These are phyloP conservation scores for Sinocyclocheilus anophthalmus DNA, from an alignment of 2,113 vertebrate species.

Conservation along the genomic window DNA sequence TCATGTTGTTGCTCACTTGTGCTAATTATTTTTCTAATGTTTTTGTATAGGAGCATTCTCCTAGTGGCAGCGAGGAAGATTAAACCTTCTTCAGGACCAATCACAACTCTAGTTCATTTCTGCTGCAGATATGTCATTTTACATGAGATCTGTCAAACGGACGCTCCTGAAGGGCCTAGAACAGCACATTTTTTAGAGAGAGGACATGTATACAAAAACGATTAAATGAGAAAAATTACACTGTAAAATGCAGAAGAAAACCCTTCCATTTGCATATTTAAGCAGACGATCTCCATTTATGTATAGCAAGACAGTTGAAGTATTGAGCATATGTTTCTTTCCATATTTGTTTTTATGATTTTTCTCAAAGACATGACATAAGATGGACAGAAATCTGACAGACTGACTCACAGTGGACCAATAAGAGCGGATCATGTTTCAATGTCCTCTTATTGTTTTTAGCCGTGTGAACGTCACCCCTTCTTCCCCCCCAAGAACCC, in stretches of 20 bases:
- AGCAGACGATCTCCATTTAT: slow-evolving; percentile 71
- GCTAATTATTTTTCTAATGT: neutral
- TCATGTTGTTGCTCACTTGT: neutral
- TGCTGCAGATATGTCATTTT: slow-evolving; percentile 63
- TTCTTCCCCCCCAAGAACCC: slow-evolving; percentile 32
- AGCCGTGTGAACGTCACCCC: slow-evolving; percentile 38
- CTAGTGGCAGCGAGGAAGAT: slow-evolving; percentile 90
- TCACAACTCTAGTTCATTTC: slow-evolving; percentile 46
- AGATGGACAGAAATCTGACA: slow-evolving; percentile 67
- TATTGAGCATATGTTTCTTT: slow-evolving; percentile 66
- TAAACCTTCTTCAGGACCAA: slow-evolving; percentile 72
- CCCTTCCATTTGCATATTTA: slow-evolving; percentile 84
- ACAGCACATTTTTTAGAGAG: slow-evolving; percentile 69
- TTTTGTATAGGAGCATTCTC: slow-evolving; percentile 83
- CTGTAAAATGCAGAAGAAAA: slow-evolving; percentile 55
- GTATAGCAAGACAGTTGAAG: slow-evolving; percentile 74
- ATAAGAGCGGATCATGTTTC: slow-evolving; percentile 54
- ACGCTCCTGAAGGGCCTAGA: slow-evolving; percentile 59
- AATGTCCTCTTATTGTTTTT: slow-evolving; percentile 46
- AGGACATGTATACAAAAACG: slow-evolving; percentile 63
- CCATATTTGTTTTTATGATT: slow-evolving; percentile 62
- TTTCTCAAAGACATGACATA: slow-evolving; percentile 61
- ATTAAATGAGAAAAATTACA: slow-evolving; percentile 63
- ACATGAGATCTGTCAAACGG: slow-evolving; percentile 64
- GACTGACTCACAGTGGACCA: slow-evolving; percentile 62